Evolutionary conservation across 2,113 vertebrate species (phyloP).

Genomic region (Petrocephalus zakoni): DNA sequence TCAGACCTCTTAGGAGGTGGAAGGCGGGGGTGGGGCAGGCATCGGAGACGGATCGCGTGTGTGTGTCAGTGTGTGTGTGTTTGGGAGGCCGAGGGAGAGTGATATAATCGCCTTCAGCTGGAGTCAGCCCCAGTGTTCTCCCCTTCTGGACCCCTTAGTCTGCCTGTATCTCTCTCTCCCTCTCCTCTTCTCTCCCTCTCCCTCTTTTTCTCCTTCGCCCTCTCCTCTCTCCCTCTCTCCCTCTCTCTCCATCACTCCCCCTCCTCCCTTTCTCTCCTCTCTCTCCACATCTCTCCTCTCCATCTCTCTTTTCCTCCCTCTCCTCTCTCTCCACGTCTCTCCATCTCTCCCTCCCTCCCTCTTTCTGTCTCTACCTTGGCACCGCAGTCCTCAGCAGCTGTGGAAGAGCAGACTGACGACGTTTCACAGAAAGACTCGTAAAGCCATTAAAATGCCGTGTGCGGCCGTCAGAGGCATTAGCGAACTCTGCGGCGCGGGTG

Average conservation of each 20-base stretch:
- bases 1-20: not conserved
- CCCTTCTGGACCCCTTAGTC: constrained; percentile 18
- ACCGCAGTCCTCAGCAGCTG: constrained; percentile 27
- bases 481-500: not conserved
- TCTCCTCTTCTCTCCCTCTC: not conserved
- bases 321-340: not conserved
- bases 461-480: constrained; percentile 21
- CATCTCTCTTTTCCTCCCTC: not conserved
- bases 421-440: constrained; percentile 26
- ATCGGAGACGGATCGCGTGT: not conserved
- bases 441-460: constrained; percentile 31
- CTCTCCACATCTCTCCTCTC: not conserved
- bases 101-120: constrained; percentile 51
- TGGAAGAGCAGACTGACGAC: constrained; percentile 25
- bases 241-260: not conserved
- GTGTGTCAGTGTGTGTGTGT: constrained; percentile 22
- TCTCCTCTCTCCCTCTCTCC: not conserved
- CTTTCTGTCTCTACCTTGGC: constrained; percentile 23
- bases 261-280: not conserved
- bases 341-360: not conserved
- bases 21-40: not conserved
- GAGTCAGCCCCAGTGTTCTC: constrained; percentile 28
- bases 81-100: not conserved
- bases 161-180: constrained; percentile 5
- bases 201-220: not conserved